These are phyloP conservation scores for Zoanthus sociatus DNA, from an alignment of 92 coral and sea anemone species.

Conservation along the genomic window DNA sequence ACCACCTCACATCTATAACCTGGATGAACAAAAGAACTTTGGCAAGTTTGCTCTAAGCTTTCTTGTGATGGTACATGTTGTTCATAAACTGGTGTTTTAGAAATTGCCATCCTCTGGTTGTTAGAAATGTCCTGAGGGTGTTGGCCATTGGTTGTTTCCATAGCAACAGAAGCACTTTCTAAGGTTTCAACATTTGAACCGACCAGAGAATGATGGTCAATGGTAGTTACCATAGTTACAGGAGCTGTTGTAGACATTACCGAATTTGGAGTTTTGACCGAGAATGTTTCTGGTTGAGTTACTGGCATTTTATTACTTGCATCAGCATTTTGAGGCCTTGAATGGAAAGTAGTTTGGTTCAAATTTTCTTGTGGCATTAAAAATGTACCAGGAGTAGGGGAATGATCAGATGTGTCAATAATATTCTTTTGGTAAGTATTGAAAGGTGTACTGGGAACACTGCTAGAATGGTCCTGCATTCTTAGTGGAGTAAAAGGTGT, in stretches of 20 bases:
- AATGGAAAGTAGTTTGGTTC: background rate
- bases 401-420: background rate
- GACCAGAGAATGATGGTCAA: background rate
- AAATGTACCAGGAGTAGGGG: conserved; percentile 28
- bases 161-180: background rate
- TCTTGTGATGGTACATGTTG: background rate
- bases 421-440: background rate
- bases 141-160: background rate
- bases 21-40: background rate
- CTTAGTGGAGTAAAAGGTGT: conserved; percentile 26
- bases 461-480: background rate
- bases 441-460: background rate
- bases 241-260: background rate
- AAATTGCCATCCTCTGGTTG: background rate
- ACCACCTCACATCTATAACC: conserved; percentile 11
- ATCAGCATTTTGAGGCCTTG: background rate
- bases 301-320: background rate
- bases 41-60: background rate
- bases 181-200: background rate
- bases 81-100: background rate
- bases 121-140: background rate
- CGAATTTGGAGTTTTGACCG: background rate
- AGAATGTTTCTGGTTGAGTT: background rate
- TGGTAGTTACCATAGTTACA: conserved; percentile 11
- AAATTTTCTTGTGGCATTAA: background rate